Evolutionary conservation across 2,113 vertebrate species (phyloP), one percentile per base, ranked within the genome.

Genomic region (Embiotoca jacksoni): DNA sequence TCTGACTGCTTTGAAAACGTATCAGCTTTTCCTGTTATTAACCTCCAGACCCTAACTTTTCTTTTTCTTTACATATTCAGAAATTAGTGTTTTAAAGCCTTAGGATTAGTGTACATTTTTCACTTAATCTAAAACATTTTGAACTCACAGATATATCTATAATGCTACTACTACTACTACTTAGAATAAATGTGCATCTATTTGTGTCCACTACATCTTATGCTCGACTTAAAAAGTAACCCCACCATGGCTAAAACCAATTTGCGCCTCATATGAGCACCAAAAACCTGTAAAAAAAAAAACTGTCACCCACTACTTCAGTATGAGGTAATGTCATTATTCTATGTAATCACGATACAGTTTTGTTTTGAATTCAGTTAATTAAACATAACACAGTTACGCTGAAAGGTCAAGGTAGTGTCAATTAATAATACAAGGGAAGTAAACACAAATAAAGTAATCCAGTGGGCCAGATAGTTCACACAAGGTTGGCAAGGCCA

Each of bases 341-440:
- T 73, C 11, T 4, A 6, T 56, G 13, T 41, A 31, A 60, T 86
- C 49, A 58, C 41, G 37, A 8, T 52, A 35, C 13, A 55, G 14
- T 53, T 54, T 56, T 10, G 30, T 16, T 77, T 68, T 54, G 39
- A 81, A 61, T 23, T 75, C 1, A 35, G 7, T 75, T 1, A 81
- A 80, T 81, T 64, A 75, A 71, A 78, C 53, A 72, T 35, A 35
- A 35, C 44, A 32, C 3, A 58, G 44, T 64, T 70, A 66, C 58
- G 11, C 4, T 33, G 3, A 50, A 68, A 64, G 32, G 74, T 68
- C 63, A 67, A 1, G 60, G 50, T n/a, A 35, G 37, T 7, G 1
- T 9, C 16, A 33, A 60, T 75, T 23, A 71, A 80, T 82, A 55
- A 78, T 69, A 52, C 32, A 79, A 23, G 3, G 6, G 16, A 75